Conservation (phyloP, 2,797 vertebrate genomes). For the Crypturellus tataupa region DNA sequence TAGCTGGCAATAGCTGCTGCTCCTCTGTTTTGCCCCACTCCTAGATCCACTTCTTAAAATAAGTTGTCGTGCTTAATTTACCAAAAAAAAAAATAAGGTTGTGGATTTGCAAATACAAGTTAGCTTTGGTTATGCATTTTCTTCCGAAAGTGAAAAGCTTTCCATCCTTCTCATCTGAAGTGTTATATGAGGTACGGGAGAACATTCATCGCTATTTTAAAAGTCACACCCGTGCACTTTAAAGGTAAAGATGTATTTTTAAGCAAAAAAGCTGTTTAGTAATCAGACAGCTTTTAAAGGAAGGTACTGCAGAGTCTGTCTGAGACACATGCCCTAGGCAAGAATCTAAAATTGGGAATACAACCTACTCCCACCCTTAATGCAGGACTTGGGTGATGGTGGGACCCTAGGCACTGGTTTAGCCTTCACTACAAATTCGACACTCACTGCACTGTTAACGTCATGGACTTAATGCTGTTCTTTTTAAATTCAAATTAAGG, state of each 20-base stretch:
- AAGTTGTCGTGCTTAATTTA: background rate
- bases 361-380: slow-evolving; percentile 15
- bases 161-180: background rate
- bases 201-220: background rate
- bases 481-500: background rate
- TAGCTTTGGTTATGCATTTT: background rate
- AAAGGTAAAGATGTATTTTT: background rate
- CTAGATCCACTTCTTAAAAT: background rate
- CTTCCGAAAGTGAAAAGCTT: background rate
- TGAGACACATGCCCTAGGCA: slow-evolving; percentile 20
- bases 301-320: background rate
- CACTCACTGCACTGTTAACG: background rate
- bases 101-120: slow-evolving; percentile 6
- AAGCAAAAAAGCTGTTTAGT: slow-evolving; percentile 32
- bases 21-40: background rate
- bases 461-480: background rate
- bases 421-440: background rate
- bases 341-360: slow-evolving; percentile 1
- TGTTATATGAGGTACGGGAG: background rate
- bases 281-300: slow-evolving; percentile 35
- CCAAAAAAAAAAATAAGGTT: background rate
- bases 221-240: slow-evolving; percentile 25
- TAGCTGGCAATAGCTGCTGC: background rate
- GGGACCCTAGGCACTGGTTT: background rate
- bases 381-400: background rate